These are phyloP conservation scores for Tragelaphus strepsiceros DNA, from an alignment of 2,113 vertebrate species.

Conservation along the genomic window DNA sequence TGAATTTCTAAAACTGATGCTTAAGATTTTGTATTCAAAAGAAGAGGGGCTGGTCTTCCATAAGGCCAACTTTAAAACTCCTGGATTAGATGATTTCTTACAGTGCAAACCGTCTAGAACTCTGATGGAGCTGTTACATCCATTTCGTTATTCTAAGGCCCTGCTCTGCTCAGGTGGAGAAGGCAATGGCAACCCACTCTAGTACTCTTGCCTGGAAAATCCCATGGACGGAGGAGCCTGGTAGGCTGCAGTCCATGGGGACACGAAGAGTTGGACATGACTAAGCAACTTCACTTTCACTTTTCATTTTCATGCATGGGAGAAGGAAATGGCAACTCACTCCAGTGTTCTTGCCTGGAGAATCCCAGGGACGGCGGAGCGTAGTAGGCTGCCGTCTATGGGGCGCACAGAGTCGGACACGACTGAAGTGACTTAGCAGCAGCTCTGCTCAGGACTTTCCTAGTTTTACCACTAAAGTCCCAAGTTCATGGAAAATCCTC, in stretches of 20 bases:
- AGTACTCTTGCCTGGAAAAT: no score
- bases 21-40: not conserved
- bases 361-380: no score
- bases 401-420: no score
- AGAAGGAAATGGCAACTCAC: no score
- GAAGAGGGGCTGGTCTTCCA: not conserved
- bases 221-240: no score
- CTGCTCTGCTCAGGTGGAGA: not conserved
- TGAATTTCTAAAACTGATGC: not conserved
- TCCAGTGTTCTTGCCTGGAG: no score
- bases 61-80: not conserved
- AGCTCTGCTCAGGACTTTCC: not conserved
- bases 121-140: not conserved
- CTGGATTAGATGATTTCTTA: not conserved
- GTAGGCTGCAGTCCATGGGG: no score
- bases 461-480: not conserved
- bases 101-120: not conserved
- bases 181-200: no score
- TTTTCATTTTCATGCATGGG: no score
- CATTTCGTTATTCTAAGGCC: not conserved
- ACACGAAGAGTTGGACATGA: rapidly evolving
- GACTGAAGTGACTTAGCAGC: no score
- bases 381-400: no score
- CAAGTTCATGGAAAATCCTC: not conserved
- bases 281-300: no score